These are phyloP conservation scores for Gerris lacustris DNA, from an alignment of 2,888 invertebrate genomes.

Conservation along the genomic window DNA sequence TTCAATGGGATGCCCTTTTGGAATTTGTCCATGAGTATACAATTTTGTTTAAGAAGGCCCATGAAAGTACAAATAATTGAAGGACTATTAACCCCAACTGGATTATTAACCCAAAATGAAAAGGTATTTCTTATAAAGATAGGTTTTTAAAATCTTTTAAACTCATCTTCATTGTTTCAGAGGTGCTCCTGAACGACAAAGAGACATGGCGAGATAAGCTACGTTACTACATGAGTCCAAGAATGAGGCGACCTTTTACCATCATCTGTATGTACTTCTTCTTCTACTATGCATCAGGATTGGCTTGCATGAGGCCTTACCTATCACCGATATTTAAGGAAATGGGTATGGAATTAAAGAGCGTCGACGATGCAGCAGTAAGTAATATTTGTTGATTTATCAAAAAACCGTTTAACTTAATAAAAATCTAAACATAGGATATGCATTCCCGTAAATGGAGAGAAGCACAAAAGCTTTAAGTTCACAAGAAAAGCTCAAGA, in stretches of 20 bases:
- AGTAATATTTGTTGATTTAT: slow-evolving; percentile 31
- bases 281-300: slow-evolving; percentile 43
- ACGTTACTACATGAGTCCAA: slow-evolving; percentile 37
- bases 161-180: neutral
- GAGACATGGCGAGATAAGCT: slow-evolving; percentile 12
- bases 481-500: no score
- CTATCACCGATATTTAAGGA: slow-evolving; percentile 44
- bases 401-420: neutral
- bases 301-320: slow-evolving; percentile 43
- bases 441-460: no score
- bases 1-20: no score
- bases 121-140: no score
- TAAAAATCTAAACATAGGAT: no score
- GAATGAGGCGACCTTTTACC: slow-evolving; percentile 43
- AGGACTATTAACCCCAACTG: no score
- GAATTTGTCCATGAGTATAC: no score
- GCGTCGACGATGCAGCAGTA: slow-evolving; percentile 42
- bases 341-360: slow-evolving; percentile 33
- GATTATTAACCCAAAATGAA: no score
- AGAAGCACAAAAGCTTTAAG: no score
- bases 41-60: no score
- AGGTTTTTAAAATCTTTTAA: no score
- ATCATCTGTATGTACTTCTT: slow-evolving; percentile 45
- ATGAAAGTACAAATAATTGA: no score
- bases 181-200: neutral